Base-by-base conservation (phyloP, 2,113 vertebrate genomes). In the Eolophus roseicapilla region DNA sequence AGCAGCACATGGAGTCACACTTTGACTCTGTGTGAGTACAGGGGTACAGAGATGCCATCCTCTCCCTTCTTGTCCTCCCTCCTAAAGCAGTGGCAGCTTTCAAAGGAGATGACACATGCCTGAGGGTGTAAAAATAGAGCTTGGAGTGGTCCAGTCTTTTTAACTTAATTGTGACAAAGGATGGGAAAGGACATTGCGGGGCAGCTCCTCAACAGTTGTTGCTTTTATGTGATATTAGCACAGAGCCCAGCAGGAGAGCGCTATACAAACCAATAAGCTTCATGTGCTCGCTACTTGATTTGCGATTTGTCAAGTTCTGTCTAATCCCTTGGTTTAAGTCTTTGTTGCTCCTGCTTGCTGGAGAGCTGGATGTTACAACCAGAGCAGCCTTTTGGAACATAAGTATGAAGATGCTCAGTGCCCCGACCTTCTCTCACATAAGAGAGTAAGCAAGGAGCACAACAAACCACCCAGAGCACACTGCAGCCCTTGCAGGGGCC, bases 111-210 rank as follows among this genome's bases (percentile, higher is more conserved):
- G 21, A 74, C 85, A 53, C 55, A 11, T 55, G 84, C 85, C 83
- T 2, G 0, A 55, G 82, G 82, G 24, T 74, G 17, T 74, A 86
- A 94, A 96, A 86, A 86, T 82, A 81, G 92, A 94, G 47, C 47
- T 84, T 52, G 57, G 70, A 80, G 52, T 17, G 43, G 71, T 89
- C 84, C 75, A 3, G 47, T 29, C 83, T 75, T 82, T 92, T 88
- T 85, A 87, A 89, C 50, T 85, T 86, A 57, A 93, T 86, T 85
- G 93, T 90, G 93, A 62, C 70, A 83, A 78, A 91, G 81, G 71
- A 88, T 79, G 71, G 76, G 63, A 92, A 75, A 76, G 90, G 88
- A 82, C 81, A 8, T 90, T 29, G 83, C 82, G 49, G 82, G 91
- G 77, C 84, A 82, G 91, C 89, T 93, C 76, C 88, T 88, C 88